phyloP scores from a whole-genome alignment of 37 sponge, comb jelly and placozoan genomes.

The Diacarnus erythraeanus region DNA sequence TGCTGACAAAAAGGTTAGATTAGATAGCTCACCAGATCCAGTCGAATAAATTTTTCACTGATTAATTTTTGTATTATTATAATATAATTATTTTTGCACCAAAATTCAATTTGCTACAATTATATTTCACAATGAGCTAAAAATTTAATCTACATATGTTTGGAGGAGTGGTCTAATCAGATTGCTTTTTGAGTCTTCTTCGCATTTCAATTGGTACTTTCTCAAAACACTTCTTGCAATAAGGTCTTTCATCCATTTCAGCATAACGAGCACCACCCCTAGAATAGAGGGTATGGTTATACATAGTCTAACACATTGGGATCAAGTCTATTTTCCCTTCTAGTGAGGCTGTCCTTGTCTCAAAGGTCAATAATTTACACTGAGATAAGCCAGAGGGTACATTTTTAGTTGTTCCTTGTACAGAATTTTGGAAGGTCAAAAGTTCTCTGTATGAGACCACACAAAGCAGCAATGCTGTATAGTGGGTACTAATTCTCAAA shows the following conservation, averaged over 20 bases:
- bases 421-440: too few species aligned
- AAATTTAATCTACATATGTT: background rate
- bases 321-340: too few species aligned
- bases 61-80: background rate
- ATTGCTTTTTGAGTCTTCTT: constrained; percentile 82
- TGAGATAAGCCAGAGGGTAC: too few species aligned
- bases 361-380: background rate
- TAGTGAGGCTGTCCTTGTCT: too few species aligned
- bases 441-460: too few species aligned
- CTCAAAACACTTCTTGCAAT: constrained; percentile 95
- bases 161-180: constrained; percentile 21
- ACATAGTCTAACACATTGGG: too few species aligned
- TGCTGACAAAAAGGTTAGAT: background rate
- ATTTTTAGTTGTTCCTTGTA: too few species aligned
- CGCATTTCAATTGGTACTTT: constrained; percentile 87
- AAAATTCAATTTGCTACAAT: background rate
- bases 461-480: too few species aligned
- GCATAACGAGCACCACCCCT: constrained; percentile 88
- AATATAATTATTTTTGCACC: background rate
- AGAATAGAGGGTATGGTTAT: too few species aligned
- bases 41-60: background rate
- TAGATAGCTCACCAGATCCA: constrained; percentile 18
- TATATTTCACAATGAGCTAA: background rate
- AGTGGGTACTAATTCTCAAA: too few species aligned
- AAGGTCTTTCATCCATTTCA: constrained; percentile 89